Base-by-base conservation (phyloP, 2,113 vertebrate genomes). In the Pheucticus melanocephalus region DNA sequence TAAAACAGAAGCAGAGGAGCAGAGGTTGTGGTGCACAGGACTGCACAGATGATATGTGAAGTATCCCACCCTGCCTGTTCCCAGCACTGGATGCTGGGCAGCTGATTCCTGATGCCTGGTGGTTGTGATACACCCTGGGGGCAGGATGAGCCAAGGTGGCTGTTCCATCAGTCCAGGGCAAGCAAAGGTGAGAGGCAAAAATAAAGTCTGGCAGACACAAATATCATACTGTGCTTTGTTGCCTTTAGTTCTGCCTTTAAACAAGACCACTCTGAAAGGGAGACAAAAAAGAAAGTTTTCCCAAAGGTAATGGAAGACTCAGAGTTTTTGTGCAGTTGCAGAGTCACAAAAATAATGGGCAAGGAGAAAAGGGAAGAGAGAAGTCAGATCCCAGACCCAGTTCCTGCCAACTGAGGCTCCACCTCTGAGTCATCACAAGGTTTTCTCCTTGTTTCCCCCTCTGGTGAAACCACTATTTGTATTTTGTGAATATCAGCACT, bases 161-260 rank as follows among this genome's bases (percentile, higher is more conserved):
- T 51, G 21, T 61, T 80, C 53, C 39, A 44, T 24, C 45, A 35
- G 21, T 21, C 31, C 0, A 0, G 23, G 61, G 11, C 0, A 3
- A 84, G 50, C 45, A 50, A 0, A 0, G 22, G 24, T 54, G 33
- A 51, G 57, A 68, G 70, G 22, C 35, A 79, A 42, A 94, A 59
- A 30, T 8, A 5, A 92, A 53, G 15, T 37, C 64, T 37, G 81
- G 31, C 59, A 81, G 60, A 61, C 13, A 70, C 0, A 6, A 86
- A 48, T 9, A 64, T 28, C 10, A 8, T 28, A 17, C 37, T 78
- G 28, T 37, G 31, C 39, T 69, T 63, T 75, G 54, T n/a, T n/a
- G 5, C 20, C 16, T 39, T 86, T 57, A 8, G 3, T 33, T 81
- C 60, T 61, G 37, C 68, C 57, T 77, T 68, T 78, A 78, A 86